Percentiles rank a stretch among this genome's conserved stretches.
Evolutionary conservation across 2,888 invertebrate genomes (phyloP).

Genomic region (Argynnis bischoffii): DNA sequence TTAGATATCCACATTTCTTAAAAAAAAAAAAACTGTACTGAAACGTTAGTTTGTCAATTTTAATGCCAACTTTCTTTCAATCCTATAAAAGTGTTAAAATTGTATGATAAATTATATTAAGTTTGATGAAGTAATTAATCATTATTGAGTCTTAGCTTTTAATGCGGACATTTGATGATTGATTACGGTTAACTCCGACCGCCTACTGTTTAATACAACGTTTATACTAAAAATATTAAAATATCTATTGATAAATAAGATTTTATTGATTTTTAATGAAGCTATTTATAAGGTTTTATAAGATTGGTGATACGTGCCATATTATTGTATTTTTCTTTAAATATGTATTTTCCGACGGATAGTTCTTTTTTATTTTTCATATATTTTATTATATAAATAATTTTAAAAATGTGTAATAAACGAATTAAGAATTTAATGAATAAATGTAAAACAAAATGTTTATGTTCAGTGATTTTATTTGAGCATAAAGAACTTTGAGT

Average conservation of each 20-base stretch:
- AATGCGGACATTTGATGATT: slow-evolving; percentile 32
- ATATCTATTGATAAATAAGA: background rate
- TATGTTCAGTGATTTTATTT: slow-evolving; percentile 7
- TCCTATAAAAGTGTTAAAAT: slow-evolving; percentile 12
- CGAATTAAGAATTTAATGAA: background rate
- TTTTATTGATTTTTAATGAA: slow-evolving; percentile 2
- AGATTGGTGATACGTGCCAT: background rate
- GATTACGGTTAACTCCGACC: slow-evolving; percentile 33
- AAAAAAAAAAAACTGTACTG: too few species aligned
- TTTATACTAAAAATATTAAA: slow-evolving; percentile 9
- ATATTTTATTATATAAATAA: background rate
- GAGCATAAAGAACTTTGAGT: slow-evolving; percentile 7
- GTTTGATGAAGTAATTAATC: slow-evolving; percentile 31
- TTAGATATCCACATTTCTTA: too few species aligned
- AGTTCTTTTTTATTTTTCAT: too few species aligned
- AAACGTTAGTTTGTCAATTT: too few species aligned
- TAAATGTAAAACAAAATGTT: slow-evolving; percentile 3
- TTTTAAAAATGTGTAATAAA: background rate
- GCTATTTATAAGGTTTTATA: background rate
- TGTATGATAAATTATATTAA: slow-evolving; percentile 12
- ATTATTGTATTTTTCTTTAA: background rate
- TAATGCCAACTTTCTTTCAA: too few species aligned
- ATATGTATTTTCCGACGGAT: slow-evolving; percentile 7
- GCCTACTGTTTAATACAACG: slow-evolving; percentile 27
- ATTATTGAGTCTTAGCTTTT: slow-evolving; percentile 29